Base-by-base conservation (phyloP, 2,113 vertebrate genomes). In the Corythornis vintsioides region DNA sequence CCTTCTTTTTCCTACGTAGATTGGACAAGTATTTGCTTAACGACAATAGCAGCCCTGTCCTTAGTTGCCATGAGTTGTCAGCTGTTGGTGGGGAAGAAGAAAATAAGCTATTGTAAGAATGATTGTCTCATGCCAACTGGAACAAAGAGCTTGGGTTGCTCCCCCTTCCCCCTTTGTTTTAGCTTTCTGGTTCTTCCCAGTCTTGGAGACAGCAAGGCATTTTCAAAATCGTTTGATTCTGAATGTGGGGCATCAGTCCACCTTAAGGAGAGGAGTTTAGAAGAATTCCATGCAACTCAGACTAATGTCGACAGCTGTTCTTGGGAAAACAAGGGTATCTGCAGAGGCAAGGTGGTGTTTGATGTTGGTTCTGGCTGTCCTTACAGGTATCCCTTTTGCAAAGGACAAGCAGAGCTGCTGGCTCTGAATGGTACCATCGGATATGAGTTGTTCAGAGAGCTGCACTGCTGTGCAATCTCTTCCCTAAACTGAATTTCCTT, bases 91-190 rank as follows among this genome's bases (percentile, higher is more conserved):
- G 93, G 83, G 83, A 94, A 94, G 85, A 88, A 95, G 79, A 93
- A 93, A 95, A 96, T 91, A 69, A 89, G 79, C 90, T 95, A 92
- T 95, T 95, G 94, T 95, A 94, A 95, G 95, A 96, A 96, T 80
- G 75, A 90, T 88, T 71, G 47, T 91, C 91, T 90, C 47, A 86
- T 88, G 93, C 95, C 95, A 95, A 90, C 93, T 95, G 92, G 95
- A 96, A 94, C 94, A 96, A 96, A 96, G 95, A 83, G 67, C 79
- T 71, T 83, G 93, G 76, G 75, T 90, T 93, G 33, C 60, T 95
- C 69, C 75, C 94, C 72, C 79, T 94, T 89, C 38, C 88, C 93
- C 43, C 52, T 96, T 96, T 96, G 95, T 96, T 91, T 95, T 21
- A 95, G 88, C 64, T 70, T 94, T 88, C 90, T 95, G 83, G 88